phyloP scores from a whole-genome alignment of 2,113 vertebrate species.

The Callocephalon fimbriatum region DNA sequence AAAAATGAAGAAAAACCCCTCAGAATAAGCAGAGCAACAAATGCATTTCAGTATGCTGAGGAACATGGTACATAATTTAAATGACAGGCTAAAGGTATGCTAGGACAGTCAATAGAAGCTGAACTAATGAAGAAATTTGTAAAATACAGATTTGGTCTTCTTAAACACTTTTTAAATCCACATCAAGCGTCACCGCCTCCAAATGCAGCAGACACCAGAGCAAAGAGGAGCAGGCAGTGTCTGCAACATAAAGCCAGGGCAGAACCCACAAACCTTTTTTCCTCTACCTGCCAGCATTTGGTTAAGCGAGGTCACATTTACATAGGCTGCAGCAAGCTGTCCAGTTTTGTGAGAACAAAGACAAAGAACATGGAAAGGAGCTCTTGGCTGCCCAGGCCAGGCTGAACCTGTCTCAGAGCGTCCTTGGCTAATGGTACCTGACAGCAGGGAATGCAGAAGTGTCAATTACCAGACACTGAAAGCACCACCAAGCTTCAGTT shows the following conservation, averaged over 20 bases:
- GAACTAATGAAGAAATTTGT: neutral
- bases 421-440: neutral
- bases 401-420: neutral
- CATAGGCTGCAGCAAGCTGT: neutral
- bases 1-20: rapidly evolving
- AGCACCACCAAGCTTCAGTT: neutral
- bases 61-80: neutral
- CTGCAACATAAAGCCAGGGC: neutral
- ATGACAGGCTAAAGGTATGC: neutral
- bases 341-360: neutral
- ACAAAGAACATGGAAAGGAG: neutral
- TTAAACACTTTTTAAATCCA: neutral
- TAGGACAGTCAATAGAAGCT: neutral
- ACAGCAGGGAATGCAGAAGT: neutral
- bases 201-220: rapidly evolving
- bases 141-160: neutral
- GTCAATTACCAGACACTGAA: neutral
- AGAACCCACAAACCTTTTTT: neutral
- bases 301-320: neutral
- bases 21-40: neutral
- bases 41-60: neutral
- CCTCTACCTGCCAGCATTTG: neutral
- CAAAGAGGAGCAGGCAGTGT: neutral
- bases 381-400: neutral
- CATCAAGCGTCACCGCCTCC: neutral